phyloP scores from a whole-genome alignment of 2,797 vertebrate genomes.

The Balearica regulorum region DNA sequence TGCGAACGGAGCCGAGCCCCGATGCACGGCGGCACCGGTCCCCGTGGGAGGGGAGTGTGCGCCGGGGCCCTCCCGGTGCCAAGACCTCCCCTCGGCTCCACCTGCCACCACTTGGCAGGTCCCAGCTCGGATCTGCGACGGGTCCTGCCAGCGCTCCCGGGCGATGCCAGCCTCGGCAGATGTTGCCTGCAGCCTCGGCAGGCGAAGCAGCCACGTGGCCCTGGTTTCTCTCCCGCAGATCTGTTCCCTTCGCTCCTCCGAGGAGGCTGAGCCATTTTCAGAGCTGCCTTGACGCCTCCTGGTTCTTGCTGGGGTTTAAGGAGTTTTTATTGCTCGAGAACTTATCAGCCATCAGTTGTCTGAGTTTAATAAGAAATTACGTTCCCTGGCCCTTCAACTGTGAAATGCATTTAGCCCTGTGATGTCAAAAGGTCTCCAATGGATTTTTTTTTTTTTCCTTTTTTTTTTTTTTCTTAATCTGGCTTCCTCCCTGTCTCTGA shows the following conservation, averaged over 20 bases:
- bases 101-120: constrained; percentile 18
- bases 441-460: neutral
- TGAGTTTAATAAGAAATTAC: neutral
- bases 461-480: neutral
- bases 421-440: neutral
- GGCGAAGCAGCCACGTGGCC: neutral
- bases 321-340: neutral
- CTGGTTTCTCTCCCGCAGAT: neutral
- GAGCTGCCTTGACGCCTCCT: neutral
- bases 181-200: constrained; percentile 3
- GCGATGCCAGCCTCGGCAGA: constrained; percentile 29
- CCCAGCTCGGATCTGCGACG: neutral
- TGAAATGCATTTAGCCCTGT: neutral
- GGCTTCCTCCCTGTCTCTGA: neutral
- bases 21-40: neutral
- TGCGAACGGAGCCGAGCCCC: neutral
- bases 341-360: neutral
- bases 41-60: neutral
- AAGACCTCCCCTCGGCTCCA: constrained; percentile 5
- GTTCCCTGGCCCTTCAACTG: neutral
- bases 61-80: neutral
- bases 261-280: neutral
- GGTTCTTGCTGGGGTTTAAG: neutral
- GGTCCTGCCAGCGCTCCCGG: neutral
- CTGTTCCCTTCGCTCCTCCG: neutral